phyloP scores from a whole-genome alignment of 2,888 invertebrate genomes.

The Balanococcus diminutus region DNA sequence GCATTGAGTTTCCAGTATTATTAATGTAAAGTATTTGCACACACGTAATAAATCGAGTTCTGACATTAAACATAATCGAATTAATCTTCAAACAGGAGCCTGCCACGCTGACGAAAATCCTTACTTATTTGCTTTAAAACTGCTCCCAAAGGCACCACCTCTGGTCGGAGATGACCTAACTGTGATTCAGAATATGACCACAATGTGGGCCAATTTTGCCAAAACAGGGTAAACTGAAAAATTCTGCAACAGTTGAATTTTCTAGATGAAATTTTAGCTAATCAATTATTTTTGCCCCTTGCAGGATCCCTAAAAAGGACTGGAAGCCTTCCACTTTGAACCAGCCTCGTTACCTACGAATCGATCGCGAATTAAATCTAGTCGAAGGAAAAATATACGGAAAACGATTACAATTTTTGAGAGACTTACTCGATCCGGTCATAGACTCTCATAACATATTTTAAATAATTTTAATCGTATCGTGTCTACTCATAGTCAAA shows the following conservation, averaged over 20 bases:
- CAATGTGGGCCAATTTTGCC: conserved; percentile 79
- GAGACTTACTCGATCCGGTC: neutral
- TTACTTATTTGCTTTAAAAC: conserved; percentile 52
- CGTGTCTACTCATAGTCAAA: neutral
- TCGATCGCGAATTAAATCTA: neutral
- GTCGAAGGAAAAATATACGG: conserved; percentile 8
- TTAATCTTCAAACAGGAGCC: conserved; percentile 50
- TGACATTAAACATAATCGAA: too few relatives aligned
- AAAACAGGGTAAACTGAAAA: conserved; percentile 21
- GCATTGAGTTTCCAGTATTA: too few relatives aligned
- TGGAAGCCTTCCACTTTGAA: neutral
- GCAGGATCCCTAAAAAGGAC: neutral
- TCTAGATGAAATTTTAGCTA: too few relatives aligned
- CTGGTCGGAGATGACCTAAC: conserved; percentile 64
- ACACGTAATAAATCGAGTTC: too few relatives aligned
- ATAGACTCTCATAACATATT: neutral
- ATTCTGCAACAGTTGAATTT: too few relatives aligned
- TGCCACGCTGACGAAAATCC: conserved; percentile 56
- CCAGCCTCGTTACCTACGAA: neutral
- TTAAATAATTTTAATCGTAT: neutral
- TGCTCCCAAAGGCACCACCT: conserved; percentile 60
- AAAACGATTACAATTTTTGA: conserved; percentile 34
- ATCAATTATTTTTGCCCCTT: neutral
- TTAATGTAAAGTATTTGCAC: too few relatives aligned
- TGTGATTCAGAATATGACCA: conserved; percentile 69